Evolutionary conservation across 2,113 vertebrate genomes (phyloP).

Genomic region (Pachypanchax playfairii): DNA sequence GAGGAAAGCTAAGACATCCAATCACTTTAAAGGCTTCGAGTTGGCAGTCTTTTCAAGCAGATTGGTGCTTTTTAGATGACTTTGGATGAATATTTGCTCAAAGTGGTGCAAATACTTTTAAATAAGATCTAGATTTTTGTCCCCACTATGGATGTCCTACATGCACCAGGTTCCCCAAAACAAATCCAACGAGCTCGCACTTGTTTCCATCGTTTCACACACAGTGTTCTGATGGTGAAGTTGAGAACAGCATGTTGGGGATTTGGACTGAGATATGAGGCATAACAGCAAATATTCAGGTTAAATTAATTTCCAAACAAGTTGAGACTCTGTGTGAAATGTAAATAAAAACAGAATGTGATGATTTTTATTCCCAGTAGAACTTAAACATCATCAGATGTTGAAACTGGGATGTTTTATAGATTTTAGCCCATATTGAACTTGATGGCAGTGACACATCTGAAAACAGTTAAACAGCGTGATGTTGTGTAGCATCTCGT

Average conservation of each 20-base stretch:
- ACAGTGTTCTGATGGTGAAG: background rate
- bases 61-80: background rate
- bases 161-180: too few species aligned
- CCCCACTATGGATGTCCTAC: background rate
- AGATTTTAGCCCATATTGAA: too few species aligned
- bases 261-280: background rate
- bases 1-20: background rate
- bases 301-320: constrained; percentile 30
- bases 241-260: constrained; percentile 16
- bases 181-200: too few species aligned
- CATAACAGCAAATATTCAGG: background rate
- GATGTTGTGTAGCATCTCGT: too few species aligned
- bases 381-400: too few species aligned
- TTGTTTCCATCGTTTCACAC: background rate
- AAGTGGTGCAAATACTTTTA: background rate
- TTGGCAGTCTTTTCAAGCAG: background rate
- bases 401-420: too few species aligned
- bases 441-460: too few species aligned
- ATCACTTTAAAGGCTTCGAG: background rate
- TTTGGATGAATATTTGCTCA: background rate
- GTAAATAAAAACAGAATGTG: too few species aligned
- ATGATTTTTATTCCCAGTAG: too few species aligned
- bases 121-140: background rate
- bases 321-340: too few species aligned
- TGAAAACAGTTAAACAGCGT: too few species aligned